Evolutionary conservation across 2,113 vertebrate species (phyloP).

Genomic region (Propithecus coquereli): DNA sequence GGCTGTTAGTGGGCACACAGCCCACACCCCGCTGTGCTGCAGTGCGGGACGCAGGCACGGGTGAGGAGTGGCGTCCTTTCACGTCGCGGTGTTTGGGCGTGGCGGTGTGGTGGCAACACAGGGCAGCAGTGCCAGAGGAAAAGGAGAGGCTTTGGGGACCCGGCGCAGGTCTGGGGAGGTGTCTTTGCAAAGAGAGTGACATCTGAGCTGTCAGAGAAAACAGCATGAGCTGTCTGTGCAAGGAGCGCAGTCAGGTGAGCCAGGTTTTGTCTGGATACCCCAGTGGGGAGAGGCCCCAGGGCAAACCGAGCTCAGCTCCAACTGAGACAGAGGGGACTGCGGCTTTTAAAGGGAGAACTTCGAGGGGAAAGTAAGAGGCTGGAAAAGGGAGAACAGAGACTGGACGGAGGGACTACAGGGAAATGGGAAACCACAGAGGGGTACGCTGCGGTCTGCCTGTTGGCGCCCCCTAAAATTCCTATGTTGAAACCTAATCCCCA

Average conservation of each 20-base stretch:
- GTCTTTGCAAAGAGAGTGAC: not conserved
- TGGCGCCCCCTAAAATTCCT: not conserved
- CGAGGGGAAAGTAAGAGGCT: too few relatives aligned
- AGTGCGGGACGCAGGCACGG: not conserved
- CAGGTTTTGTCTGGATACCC: accelerated
- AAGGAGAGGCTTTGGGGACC: not conserved
- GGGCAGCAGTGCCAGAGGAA: not conserved
- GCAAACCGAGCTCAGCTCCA: not conserved
- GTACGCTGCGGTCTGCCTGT: accelerated
- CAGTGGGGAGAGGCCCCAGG: not conserved
- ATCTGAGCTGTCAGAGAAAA: not conserved
- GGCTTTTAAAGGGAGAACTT: not conserved
- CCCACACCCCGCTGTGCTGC: too few relatives aligned
- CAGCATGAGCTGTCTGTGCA: not conserved
- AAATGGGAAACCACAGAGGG: not conserved
- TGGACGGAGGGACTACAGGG: too few relatives aligned
- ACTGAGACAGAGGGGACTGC: accelerated
- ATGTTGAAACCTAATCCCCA: not conserved
- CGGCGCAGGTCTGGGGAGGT: too few relatives aligned
- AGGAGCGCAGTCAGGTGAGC: not conserved
- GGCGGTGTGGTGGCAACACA: accelerated
- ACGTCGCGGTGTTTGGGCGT: accelerated
- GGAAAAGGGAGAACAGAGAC: not conserved
- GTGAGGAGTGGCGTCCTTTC: accelerated
- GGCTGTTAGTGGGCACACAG: not conserved